These are phyloP conservation scores for Argyresthia albistria DNA, from an alignment of 2,888 invertebrate species.

Conservation along the genomic window DNA sequence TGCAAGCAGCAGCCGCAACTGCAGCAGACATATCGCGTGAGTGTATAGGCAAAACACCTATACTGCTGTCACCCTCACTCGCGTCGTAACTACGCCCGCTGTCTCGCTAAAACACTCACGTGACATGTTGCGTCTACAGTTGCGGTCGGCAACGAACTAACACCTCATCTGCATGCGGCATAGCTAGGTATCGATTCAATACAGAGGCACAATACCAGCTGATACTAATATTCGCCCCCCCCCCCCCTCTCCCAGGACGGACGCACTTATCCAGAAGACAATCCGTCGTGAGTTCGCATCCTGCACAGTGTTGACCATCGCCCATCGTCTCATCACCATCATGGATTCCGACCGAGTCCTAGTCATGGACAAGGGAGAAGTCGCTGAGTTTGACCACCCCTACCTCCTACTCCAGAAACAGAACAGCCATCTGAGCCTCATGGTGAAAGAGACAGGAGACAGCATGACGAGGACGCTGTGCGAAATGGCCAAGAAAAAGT, in stretches of 20 bases:
- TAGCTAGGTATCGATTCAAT: too few relatives aligned
- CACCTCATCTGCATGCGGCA: too few relatives aligned
- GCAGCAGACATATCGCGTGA: too few relatives aligned
- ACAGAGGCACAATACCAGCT: too few relatives aligned
- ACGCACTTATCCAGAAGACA: slow-evolving; percentile 85
- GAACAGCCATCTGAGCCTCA: slow-evolving; percentile 73
- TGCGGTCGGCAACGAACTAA: too few relatives aligned
- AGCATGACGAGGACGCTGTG: slow-evolving; percentile 38
- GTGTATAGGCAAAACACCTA: too few relatives aligned
- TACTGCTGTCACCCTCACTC: too few relatives aligned
- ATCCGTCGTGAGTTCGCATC: slow-evolving; percentile 82
- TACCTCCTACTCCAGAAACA: slow-evolving; percentile 72
- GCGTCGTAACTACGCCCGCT: too few relatives aligned
- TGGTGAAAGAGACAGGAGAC: slow-evolving; percentile 79
- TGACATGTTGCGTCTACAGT: too few relatives aligned
- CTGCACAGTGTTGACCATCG: slow-evolving; percentile 92
- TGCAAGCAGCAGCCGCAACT: too few relatives aligned
- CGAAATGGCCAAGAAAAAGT: slow-evolving; percentile 47
- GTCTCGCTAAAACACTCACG: too few relatives aligned
- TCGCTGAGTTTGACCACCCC: slow-evolving; percentile 81
- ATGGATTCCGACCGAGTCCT: slow-evolving; percentile 92
- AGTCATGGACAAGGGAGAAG: slow-evolving; percentile 85
- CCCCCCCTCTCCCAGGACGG: slow-evolving; percentile 47
- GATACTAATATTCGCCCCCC: too few relatives aligned
- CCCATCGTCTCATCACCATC: slow-evolving; percentile 91